Evolutionary conservation across 2,888 invertebrate species (phyloP), one percentile per base, ranked within the genome.

Genomic region (Lasioglossum vierecki): DNA sequence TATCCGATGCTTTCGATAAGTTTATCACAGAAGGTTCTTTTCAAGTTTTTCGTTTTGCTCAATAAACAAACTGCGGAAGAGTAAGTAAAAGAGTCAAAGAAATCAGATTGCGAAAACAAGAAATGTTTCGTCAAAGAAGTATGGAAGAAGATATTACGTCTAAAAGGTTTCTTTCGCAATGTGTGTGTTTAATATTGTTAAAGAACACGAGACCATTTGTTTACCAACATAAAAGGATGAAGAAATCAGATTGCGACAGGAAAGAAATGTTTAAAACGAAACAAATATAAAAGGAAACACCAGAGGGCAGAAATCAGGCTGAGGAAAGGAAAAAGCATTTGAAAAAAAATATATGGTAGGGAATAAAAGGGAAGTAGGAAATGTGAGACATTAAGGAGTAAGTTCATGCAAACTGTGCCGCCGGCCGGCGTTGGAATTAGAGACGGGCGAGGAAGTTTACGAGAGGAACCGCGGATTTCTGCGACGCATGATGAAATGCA

Each of bases 401-500:
- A 60, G 30, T 68, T 22, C 66, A 22, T 39, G 66, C 18, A 39
- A 68, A 68, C 35, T 68, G 66, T 68, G 66, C 22, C 66, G 66
- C 18, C 35, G 39, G 35, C 1, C 22, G 18, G 66, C 22, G 35
- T 1, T 22, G 66, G 9, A 39, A 35, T 39, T 68, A 30, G 35
- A 8, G 66, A 22, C 35, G 66, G 15, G 22, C 66, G 35, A 68
- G 35, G 39, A 39, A 30, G 26, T 26, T 18, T 8, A 22, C n/a
- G 82, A 15, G 63, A 39, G 35, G 66, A 35, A 46, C 13, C 18
- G 44, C 35, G 44, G 26, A 30, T 35, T 76, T 18, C 30, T 46
- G 35, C 22, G 63, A 44, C 30, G 60, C 63, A 30, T 26, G 76
- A 76, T 39, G 68, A 72, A 49, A 76, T 83, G 66, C 66, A 73